Evolutionary conservation across 1,140 invertebrate species (phyloP).

Genomic region (Lithobius niger): DNA sequence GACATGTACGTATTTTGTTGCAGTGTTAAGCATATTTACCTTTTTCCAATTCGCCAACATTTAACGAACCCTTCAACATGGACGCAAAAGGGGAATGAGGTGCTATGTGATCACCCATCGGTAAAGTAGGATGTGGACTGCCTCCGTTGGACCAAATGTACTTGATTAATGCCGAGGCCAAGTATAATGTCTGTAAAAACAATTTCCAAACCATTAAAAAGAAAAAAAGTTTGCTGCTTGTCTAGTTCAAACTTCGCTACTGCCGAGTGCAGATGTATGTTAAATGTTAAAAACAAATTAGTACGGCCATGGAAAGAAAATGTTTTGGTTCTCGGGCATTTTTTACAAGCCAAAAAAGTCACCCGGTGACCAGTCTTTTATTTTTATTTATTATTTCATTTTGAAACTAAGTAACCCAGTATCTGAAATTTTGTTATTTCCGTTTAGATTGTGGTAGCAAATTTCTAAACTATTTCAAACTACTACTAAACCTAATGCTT

Average conservation of each 20-base stretch:
- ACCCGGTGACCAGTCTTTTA: too few species aligned
- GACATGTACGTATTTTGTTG: too few species aligned
- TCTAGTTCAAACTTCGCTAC: not conserved
- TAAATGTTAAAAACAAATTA: too few species aligned
- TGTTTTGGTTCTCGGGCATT: too few species aligned
- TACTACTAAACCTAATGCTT: too few species aligned
- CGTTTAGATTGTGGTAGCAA: too few species aligned
- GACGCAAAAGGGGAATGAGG: conserved; percentile 16
- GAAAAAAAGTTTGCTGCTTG: not conserved
- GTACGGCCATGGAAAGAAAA: too few species aligned
- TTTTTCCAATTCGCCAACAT: conserved; percentile 17
- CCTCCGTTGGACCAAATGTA: conserved; percentile 70
- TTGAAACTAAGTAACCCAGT: too few species aligned
- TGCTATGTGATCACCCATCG: conserved; percentile 12
- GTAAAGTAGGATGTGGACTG: conserved; percentile 19
- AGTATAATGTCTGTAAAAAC: conserved; percentile 54
- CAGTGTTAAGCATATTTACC: conserved; percentile 11
- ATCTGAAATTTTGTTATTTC: too few species aligned
- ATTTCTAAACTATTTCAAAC: too few species aligned
- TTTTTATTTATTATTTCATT: not conserved
- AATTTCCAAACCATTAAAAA: conserved; percentile 9
- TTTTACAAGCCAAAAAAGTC: too few species aligned
- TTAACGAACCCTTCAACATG: conserved; percentile 17
- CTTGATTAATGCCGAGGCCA: conserved; percentile 76
- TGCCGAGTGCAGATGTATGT: too few species aligned